Evolutionary conservation across 1,140 invertebrate genomes (phyloP).

Genomic region (Drosophila athabasca): DNA sequence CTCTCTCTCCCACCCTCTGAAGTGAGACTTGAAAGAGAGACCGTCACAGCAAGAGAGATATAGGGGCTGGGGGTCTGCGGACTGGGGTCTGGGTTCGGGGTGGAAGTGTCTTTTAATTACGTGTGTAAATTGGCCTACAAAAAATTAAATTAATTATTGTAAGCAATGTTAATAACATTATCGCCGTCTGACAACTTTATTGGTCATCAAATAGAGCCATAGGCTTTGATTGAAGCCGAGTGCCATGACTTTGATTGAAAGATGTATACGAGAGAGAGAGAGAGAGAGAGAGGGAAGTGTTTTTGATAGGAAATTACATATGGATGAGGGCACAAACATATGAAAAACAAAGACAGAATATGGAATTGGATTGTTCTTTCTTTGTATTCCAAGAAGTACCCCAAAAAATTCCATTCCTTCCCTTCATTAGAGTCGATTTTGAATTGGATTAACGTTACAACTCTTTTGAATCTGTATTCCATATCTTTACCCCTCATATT

Average conservation of each 20-base stretch:
- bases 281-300: slow-evolving; percentile 20
- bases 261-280: too few relatives aligned
- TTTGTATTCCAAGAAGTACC: too few relatives aligned
- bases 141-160: slow-evolving; percentile 67
- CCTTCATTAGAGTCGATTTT: too few relatives aligned
- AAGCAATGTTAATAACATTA: slow-evolving; percentile 68
- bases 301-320: neutral
- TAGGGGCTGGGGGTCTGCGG: neutral
- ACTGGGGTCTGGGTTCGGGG: neutral
- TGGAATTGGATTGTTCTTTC: too few relatives aligned
- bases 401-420: too few relatives aligned
- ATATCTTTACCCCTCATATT: too few relatives aligned
- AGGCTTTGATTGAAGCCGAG: slow-evolving; percentile 33
- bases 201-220: slow-evolving; percentile 21
- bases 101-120: slow-evolving; percentile 45
- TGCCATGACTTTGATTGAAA: slow-evolving; percentile 13
- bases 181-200: slow-evolving; percentile 61
- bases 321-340: neutral
- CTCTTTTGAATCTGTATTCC: too few relatives aligned
- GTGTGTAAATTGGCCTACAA: slow-evolving; percentile 49
- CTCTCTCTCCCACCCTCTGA: slow-evolving; percentile 7
- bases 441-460: too few relatives aligned
- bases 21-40: slow-evolving; percentile 38
- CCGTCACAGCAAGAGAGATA: slow-evolving; percentile 14
- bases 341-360: too few relatives aligned